A percentile compares a stretch with the other conserved stretches of the same genome.
Evolutionary conservation across 2,888 invertebrate genomes (phyloP).

Genomic region (Plemyria rubiginata): DNA sequence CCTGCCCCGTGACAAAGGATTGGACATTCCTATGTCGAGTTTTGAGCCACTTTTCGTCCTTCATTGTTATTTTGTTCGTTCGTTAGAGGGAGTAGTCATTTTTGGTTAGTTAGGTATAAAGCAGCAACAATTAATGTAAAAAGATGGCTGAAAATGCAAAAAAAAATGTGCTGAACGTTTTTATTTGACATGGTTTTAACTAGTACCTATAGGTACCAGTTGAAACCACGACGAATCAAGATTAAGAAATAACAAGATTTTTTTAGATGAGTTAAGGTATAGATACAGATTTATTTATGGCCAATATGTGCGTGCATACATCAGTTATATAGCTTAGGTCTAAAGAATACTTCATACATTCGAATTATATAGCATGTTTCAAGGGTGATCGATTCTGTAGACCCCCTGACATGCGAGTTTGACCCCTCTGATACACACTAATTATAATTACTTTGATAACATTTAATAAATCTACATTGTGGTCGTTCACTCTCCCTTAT

Average conservation of each 20-base stretch:
- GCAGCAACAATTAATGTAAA: neutral
- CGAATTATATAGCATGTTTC: no score
- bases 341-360: no score
- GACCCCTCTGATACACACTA: slow-evolving; percentile 17
- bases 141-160: no score
- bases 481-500: slow-evolving; percentile 10
- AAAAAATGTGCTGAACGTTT: neutral
- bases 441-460: slow-evolving; percentile 6
- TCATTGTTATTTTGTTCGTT: slow-evolving; percentile 2
- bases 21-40: slow-evolving; percentile 19
- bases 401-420: slow-evolving; percentile 15
- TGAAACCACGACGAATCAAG: no score
- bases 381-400: neutral
- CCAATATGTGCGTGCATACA: no score
- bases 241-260: neutral
- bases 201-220: no score
- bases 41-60: slow-evolving; percentile 9
- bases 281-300: no score
- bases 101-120: neutral
- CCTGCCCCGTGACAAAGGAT: slow-evolving; percentile 30
- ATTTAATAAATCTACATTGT: slow-evolving; percentile 2
- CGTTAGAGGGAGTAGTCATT: neutral
- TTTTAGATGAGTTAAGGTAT: no score
- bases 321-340: no score
- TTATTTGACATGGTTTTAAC: neutral